Conservation (phyloP, 2,888 invertebrate species). For the Entomobrya proxima region DNA sequence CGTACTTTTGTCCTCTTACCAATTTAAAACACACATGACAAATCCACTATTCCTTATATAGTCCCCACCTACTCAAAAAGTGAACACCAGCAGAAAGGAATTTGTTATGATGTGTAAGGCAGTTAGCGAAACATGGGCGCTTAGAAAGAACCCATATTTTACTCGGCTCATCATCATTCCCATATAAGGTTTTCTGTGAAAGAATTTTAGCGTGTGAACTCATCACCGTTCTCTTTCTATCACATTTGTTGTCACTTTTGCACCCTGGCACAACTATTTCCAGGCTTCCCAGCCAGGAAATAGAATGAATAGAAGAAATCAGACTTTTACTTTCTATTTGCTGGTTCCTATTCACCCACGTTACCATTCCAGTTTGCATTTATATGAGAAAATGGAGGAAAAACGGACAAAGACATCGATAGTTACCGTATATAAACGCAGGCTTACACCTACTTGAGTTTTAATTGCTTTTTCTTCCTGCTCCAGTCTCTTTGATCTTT, state of each 20-base stretch:
- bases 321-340: background rate
- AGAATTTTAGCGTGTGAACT: constrained; percentile 12
- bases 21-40: too few species aligned
- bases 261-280: background rate
- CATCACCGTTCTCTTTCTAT: background rate
- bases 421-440: constrained; percentile 28
- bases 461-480: constrained; percentile 65
- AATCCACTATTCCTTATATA: too few species aligned
- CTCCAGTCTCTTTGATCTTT: constrained; percentile 62
- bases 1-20: too few species aligned
- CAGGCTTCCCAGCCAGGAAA: background rate
- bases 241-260: background rate
- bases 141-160: too few species aligned
- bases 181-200: background rate
- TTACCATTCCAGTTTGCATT: background rate
- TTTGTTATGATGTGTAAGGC: background rate
- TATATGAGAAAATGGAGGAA: constrained; percentile 19
- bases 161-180: constrained; percentile 24
- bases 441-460: constrained; percentile 62
- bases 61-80: too few species aligned
- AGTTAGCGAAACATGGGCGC: background rate
- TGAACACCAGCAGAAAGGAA: too few species aligned
- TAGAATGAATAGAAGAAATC: background rate
- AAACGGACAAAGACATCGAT: constrained; percentile 54
- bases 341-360: background rate